Evolutionary conservation across 2,113 vertebrate species (phyloP), one percentile per base, ranked within the genome.

Genomic region (Cinclus cinclus): DNA sequence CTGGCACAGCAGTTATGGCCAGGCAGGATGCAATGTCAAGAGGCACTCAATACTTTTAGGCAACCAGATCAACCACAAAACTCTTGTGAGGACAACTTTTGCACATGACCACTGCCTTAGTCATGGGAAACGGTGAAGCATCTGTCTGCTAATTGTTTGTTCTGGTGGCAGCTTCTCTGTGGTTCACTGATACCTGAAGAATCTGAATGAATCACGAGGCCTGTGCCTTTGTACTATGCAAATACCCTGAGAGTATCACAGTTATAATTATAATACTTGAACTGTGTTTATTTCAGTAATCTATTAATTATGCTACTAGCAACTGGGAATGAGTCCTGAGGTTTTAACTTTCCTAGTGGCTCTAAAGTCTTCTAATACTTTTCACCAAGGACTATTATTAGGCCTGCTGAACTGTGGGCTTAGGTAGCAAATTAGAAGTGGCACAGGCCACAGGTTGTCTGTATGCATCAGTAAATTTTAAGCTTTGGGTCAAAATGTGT

Each of bases 261-360:
- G 35, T 71, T 77, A 41, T 93, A 87, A 69, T 86, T 88, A 78
- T 90, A 83, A 74, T 70, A 77, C 27, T 81, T 89, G 89, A 95
- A 93, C 68, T 86, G 60, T 80, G 73, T 87, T 93, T 76, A 92
- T 93, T 95, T 92, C 91, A 81, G 73, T 86, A 86, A 79, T 87
- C 64, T 95, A 63, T 94, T 97, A 94, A 95, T 93, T 94, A 92
- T 64, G 90, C 55, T 74, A 35, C 23, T 50, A 90, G 55, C 60
- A 86, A 90, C 44, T 92, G 88, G 76, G 90, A 96, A 86, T 77
- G 87, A 70, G 56, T 49, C 13, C 35, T 80, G 84, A 88, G 63
- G 33, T 92, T 87, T 94, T 87, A 50, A 65, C 92, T 91, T 83
- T 68, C 42, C 42, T 80, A 67, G 42, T 47, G 73, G 19, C 33